These are phyloP conservation scores for Novumbra hubbsi DNA, from an alignment of 2,797 vertebrate species.

Conservation along the genomic window DNA sequence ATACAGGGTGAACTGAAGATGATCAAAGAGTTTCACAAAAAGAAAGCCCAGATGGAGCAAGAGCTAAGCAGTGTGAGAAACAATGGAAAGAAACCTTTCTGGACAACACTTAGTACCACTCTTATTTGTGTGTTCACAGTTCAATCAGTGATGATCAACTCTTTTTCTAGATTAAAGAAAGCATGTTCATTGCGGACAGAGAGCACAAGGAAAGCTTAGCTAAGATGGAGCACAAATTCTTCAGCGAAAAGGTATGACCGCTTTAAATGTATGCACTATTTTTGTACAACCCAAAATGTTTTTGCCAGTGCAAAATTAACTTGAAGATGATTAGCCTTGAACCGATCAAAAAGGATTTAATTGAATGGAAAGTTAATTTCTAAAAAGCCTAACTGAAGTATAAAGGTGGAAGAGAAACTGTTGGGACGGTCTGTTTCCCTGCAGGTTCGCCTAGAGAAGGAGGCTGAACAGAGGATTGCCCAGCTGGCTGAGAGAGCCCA, in stretches of 20 bases:
- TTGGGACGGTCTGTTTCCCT: conserved; percentile 27
- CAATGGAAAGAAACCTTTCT: background rate
- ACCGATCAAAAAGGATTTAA: background rate
- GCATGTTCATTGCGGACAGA: conserved; percentile 67
- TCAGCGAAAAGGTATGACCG: conserved; percentile 81
- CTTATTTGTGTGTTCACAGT: background rate
- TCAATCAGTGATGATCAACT: conserved; percentile 7
- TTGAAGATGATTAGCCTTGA: background rate
- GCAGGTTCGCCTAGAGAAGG: conserved; percentile 79
- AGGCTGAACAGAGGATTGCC: conserved; percentile 80
- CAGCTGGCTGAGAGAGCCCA: conserved; percentile 76
- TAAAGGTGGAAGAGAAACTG: conserved; percentile 14
- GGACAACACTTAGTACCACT: background rate
- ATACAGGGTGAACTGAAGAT: conserved; percentile 76
- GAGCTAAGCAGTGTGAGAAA: conserved; percentile 76
- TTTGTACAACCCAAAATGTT: background rate
- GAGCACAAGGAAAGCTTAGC: conserved; percentile 75
- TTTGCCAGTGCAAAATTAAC: background rate
- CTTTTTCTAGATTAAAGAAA: conserved; percentile 75
- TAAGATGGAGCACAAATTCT: conserved; percentile 77
- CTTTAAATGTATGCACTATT: background rate
- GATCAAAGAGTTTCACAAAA: conserved; percentile 75
- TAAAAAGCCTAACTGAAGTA: background rate
- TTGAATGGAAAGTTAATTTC: background rate
- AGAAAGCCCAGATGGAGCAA: conserved; percentile 79